Evolutionary conservation across 2,113 vertebrate genomes (phyloP).

Genomic region (Indicator maculatus): DNA sequence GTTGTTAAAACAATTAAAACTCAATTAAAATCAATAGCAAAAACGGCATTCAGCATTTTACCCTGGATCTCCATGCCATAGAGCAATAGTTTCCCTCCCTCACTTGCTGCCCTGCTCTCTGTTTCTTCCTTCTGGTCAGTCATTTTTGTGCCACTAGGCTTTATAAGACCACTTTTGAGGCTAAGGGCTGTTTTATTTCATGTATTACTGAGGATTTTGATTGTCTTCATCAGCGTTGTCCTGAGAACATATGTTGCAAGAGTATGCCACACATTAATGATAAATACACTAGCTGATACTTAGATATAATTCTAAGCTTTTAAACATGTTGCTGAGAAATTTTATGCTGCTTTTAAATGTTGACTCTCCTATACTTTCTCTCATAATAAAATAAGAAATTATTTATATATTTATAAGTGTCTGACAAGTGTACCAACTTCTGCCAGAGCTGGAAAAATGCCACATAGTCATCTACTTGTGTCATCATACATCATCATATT

Average conservation of each 20-base stretch:
- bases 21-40: neutral
- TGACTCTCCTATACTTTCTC: neutral
- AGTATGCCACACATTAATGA: neutral
- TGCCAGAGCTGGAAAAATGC: neutral
- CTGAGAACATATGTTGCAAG: neutral
- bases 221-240: neutral
- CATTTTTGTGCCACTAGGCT: neutral
- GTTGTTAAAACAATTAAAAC: neutral
- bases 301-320: neutral
- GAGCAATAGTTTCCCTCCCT: neutral
- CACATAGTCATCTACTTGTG: neutral
- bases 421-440: neutral
- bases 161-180: neutral
- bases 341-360: neutral
- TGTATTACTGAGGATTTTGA: neutral
- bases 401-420: neutral
- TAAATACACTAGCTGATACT: neutral
- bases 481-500: neutral
- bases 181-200: neutral
- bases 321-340: neutral
- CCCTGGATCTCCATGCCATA: neutral
- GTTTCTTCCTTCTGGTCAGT: neutral
- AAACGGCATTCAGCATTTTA: neutral
- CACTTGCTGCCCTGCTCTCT: neutral
- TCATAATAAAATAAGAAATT: neutral